Evolutionary conservation across 1,140 invertebrate species (phyloP).

Genomic region (Neodiprion lecontei): DNA sequence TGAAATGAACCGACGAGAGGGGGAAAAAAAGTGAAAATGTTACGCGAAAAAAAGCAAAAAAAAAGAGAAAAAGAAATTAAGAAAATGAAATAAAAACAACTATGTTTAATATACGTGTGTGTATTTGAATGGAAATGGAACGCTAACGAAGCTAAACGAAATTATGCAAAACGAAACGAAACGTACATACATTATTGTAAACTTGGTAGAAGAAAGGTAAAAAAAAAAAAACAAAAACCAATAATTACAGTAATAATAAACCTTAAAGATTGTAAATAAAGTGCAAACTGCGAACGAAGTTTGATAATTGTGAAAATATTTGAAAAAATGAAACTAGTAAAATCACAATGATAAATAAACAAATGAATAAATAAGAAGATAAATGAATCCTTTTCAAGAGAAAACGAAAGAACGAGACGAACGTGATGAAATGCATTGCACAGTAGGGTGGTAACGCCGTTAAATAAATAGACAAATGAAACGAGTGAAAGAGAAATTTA

Average conservation of each 20-base stretch:
- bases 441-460: slow-evolving; percentile 18
- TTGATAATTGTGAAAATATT: not conserved
- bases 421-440: slow-evolving; percentile 30
- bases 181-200: not conserved
- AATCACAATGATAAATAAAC: not conserved
- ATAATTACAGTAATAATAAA: too few species aligned
- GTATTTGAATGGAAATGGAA: too few species aligned
- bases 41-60: not conserved
- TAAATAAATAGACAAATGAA: slow-evolving; percentile 19
- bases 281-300: not conserved
- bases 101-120: too few species aligned
- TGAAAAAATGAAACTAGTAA: not conserved
- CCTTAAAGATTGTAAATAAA: not conserved
- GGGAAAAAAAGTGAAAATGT: not conserved
- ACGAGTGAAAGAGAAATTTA: slow-evolving; percentile 20
- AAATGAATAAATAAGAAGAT: not conserved
- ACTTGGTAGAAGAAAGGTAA: not conserved
- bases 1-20: not conserved
- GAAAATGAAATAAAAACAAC: too few species aligned
- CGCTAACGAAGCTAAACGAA: too few species aligned
- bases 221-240: not conserved
- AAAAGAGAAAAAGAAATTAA: not conserved
- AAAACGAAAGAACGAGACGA: slow-evolving; percentile 35
- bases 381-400: slow-evolving; percentile 1
- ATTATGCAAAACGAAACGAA: too few species aligned